These are phyloP conservation scores for Sebastolobus alascanus DNA, from an alignment of 2,797 vertebrate species.

Conservation along the genomic window DNA sequence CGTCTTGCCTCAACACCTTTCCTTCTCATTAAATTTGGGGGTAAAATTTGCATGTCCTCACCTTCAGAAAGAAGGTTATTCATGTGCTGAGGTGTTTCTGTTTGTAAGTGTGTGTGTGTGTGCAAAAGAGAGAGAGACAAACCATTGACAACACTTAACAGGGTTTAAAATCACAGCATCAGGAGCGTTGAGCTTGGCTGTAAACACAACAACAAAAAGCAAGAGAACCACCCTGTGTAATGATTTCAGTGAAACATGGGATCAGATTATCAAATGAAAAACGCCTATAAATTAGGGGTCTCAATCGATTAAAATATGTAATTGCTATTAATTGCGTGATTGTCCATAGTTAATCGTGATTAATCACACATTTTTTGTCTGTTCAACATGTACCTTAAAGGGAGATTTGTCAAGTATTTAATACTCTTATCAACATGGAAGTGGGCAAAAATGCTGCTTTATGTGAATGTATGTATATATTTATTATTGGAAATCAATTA, in stretches of 20 bases:
- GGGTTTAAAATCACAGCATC: background rate
- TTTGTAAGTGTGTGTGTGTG: constrained; percentile 4
- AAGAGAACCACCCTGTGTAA: background rate
- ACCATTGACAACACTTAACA: background rate
- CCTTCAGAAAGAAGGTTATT: constrained; percentile 59
- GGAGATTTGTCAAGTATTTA: no score
- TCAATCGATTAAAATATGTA: no score
- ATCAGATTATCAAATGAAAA: background rate
- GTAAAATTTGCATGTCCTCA: constrained; percentile 70
- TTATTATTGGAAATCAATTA: no score
- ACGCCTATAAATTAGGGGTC: background rate
- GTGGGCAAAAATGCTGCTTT: no score
- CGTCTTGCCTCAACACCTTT: constrained; percentile 50
- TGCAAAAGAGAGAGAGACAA: background rate
- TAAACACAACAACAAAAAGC: background rate
- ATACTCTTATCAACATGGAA: no score
- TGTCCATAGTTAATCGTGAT: no score
- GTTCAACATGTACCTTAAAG: no score
- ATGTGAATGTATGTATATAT: no score
- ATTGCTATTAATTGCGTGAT: no score
- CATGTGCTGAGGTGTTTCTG: constrained; percentile 29
- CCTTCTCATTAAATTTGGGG: constrained; percentile 62
- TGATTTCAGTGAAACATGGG: background rate
- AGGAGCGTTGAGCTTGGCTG: background rate
- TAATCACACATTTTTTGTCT: no score